phyloP scores from a whole-genome alignment of 2,797 vertebrate genomes.

The Gouania willdenowi region DNA sequence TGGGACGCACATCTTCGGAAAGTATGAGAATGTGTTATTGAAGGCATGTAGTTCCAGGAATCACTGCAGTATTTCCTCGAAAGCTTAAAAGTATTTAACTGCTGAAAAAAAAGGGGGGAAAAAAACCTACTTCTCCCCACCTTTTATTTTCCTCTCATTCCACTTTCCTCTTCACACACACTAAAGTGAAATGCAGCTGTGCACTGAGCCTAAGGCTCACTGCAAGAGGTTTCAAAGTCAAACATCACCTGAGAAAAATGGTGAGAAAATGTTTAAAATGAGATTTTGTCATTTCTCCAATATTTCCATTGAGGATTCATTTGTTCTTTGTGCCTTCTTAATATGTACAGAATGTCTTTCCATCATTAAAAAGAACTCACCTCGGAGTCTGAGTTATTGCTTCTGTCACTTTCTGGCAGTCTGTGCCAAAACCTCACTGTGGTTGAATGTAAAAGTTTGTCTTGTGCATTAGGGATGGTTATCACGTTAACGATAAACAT shows the following conservation, averaged over 20 bases:
- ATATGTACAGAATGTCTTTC: conserved; percentile 8
- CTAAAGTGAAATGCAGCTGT: conserved; percentile 22
- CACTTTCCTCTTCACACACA: background rate
- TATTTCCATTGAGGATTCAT: conserved; percentile 15
- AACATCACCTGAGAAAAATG: no score
- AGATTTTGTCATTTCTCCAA: conserved; percentile 2
- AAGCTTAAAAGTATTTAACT: no score
- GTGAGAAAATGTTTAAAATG: conserved; percentile 21
- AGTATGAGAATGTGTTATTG: no score
- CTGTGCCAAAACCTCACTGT: conserved; percentile 12
- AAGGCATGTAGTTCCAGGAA: background rate
- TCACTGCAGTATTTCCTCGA: background rate
- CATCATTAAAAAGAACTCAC: conserved; percentile 7
- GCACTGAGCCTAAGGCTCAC: conserved; percentile 20
- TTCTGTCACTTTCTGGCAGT: conserved; percentile 3
- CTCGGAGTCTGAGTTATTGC: conserved; percentile 35
- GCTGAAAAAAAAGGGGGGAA: no score
- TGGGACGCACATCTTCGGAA: no score
- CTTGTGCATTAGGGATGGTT: no score
- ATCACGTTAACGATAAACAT: no score
- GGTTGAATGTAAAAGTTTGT: conserved; percentile 6
- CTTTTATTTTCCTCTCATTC: background rate
- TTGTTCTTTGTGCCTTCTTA: conserved; percentile 7
- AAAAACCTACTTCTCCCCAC: no score
- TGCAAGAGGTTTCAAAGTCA: no score